These are phyloP conservation scores for Gavialis gangeticus DNA, from an alignment of 2,113 vertebrate species.

Conservation along the genomic window DNA sequence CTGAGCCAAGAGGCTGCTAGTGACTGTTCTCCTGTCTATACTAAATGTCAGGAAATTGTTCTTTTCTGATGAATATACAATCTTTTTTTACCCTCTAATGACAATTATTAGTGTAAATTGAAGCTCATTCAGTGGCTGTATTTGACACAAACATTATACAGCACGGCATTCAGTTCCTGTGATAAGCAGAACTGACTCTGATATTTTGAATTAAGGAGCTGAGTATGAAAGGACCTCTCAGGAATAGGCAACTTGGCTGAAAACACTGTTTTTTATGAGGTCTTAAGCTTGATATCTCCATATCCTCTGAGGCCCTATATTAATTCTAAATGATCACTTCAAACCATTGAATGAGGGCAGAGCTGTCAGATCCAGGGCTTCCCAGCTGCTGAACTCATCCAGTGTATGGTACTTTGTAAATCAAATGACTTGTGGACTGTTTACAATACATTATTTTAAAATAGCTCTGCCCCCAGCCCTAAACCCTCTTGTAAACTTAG, in stretches of 20 bases:
- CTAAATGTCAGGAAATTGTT: slow-evolving; percentile 34
- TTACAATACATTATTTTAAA: slow-evolving; percentile 25
- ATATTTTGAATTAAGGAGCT: slow-evolving; percentile 6
- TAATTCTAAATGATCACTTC: slow-evolving; percentile 18
- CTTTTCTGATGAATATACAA: slow-evolving; percentile 36
- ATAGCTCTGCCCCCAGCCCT: neutral
- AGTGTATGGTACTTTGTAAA: slow-evolving; percentile 20
- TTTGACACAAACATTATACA: neutral
- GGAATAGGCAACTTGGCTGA: neutral
- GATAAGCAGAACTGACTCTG: neutral
- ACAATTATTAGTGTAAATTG: slow-evolving; percentile 57
- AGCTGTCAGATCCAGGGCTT: slow-evolving; percentile 2
- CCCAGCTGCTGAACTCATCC: neutral
- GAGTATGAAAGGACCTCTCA: neutral
- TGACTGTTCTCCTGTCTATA: slow-evolving; percentile 30
- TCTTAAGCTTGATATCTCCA: neutral
- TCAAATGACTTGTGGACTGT: neutral
- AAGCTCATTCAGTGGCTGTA: slow-evolving; percentile 5
- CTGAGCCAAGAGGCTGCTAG: slow-evolving; percentile 57
- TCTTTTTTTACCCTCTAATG: neutral
- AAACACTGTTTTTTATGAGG: neutral
- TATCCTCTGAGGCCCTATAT: slow-evolving; percentile 7
- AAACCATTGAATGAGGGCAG: neutral
- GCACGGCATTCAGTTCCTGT: neutral
- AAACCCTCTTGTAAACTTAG: neutral